Evolutionary conservation across 2,113 vertebrate species (phyloP), one percentile per base, ranked within the genome.

Genomic region (Romanogobio albipinnatus): DNA sequence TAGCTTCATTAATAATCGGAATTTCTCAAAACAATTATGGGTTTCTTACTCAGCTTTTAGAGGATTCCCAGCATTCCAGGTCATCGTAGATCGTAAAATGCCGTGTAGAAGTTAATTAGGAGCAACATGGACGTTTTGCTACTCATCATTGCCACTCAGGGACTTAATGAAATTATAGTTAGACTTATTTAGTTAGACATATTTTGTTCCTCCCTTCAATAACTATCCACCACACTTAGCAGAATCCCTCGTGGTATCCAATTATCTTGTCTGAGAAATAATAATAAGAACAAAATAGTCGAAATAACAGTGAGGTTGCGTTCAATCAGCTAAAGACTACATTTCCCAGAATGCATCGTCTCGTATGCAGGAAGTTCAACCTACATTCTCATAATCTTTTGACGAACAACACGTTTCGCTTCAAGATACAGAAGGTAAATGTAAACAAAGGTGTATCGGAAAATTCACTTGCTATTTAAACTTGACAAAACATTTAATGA

Each of bases 251-350:
- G 9, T 29, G n/a, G 47, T 53, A 19, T 29, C n/a, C 15, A 33
- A 53, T 76, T 33, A 53, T 17, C 26, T 29, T 76, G 53, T 76
- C 45, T 76, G 49, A 76, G 74, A 76, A 76, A 76, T 76, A 76
- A 76, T 76, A 33, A 17, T 29, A 22, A 47, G 4, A 47, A 66
- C 29, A 66, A n/a, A 45, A 24, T 49, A 3, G n/a, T 14, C 9
- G 6, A 74, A 74, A 47, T 74, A 49, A 49, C n/a, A 33, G 13
- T 4, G 26, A 29, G 26, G 15, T 33, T 53, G 1, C 5, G 7
- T 8, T 10, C 4, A 15, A 3, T 45, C 9, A 14, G 0, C 4
- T 10, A 66, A 51, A 68, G 10, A 81, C 79, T 66, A 36, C 45
- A 36, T 53, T 68, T 22, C 79, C 79, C 79, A 81, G 26, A 81